A percentile compares a stretch with the other conserved stretches of the same genome.
These are phyloP conservation scores for Epinephelus cyanopodus DNA, from an alignment of 2,113 vertebrate species.

Conservation along the genomic window DNA sequence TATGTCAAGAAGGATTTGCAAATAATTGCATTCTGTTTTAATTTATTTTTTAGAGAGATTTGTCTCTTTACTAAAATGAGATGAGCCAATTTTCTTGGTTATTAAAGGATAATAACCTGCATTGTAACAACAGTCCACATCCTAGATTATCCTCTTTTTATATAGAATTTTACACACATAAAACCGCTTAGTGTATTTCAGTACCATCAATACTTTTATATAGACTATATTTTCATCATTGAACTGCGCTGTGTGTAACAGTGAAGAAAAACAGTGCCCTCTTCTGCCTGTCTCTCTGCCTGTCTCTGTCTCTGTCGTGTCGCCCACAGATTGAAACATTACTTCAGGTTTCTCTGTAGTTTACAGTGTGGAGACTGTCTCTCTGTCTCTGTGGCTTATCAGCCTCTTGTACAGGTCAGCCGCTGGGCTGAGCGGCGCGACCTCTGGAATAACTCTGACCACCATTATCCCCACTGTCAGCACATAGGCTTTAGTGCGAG, in stretches of 20 bases:
- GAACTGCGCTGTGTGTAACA: slow-evolving; percentile 1
- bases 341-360: slow-evolving; percentile 44
- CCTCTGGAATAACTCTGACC: slow-evolving; percentile 71
- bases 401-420: slow-evolving; percentile 70
- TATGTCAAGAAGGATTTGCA: too few relatives aligned
- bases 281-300: slow-evolving; percentile 60
- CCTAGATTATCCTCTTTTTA: neutral
- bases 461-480: slow-evolving; percentile 79
- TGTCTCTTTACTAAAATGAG: neutral
- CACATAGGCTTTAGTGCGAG: slow-evolving; percentile 67
- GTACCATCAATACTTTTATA: too few relatives aligned
- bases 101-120: neutral
- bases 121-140: neutral
- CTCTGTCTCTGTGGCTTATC: slow-evolving; percentile 68
- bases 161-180: neutral
- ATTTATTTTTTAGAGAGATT: neutral
- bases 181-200: too few relatives aligned
- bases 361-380: slow-evolving; percentile 53
- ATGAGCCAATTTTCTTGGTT: neutral
- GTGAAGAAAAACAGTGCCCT: slow-evolving; percentile 73
- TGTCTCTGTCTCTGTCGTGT: slow-evolving; percentile 14
- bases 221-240: neutral
- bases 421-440: slow-evolving; percentile 57
- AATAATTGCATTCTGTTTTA: too few relatives aligned
- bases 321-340: slow-evolving; percentile 59